Percentiles rank a stretch among this genome's conserved stretches.
Conservation (phyloP, 1,140 invertebrate species). For the Triops longicaudatus region DNA sequence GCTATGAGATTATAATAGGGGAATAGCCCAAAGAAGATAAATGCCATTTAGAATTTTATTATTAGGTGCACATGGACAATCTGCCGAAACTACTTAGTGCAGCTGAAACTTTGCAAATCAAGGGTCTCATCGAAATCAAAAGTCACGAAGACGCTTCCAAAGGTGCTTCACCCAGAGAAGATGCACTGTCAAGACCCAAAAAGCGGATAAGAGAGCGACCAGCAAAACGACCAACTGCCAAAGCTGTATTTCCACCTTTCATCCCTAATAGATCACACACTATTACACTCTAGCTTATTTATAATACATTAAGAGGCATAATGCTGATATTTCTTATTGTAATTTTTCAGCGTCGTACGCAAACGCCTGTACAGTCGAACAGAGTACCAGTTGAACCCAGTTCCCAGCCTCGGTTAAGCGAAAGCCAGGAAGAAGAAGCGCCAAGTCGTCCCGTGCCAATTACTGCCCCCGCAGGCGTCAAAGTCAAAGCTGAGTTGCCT, state of each 20-base stretch:
- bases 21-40: too few species aligned
- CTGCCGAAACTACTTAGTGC: constrained; percentile 82
- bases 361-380: not conserved
- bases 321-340: not conserved
- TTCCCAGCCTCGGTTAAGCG: not conserved
- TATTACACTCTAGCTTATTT: too few species aligned
- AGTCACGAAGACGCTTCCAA: constrained; percentile 32
- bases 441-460: not conserved
- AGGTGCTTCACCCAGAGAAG: not conserved
- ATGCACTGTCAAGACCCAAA: not conserved
- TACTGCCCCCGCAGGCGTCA: not conserved
- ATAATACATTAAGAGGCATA: too few species aligned
- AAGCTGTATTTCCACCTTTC: not conserved
- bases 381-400: not conserved
- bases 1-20: too few species aligned
- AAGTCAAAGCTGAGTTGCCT: not conserved
- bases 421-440: not conserved
- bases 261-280: too few species aligned
- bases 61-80: constrained; percentile 67
- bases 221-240: not conserved
- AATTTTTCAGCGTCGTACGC: not conserved
- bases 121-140: constrained; percentile 70
- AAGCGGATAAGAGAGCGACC: not conserved
- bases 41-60: too few species aligned
- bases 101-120: constrained; percentile 79